These are phyloP conservation scores for Puntigrus tetrazona DNA, from an alignment of 2,113 vertebrate species.

Conservation along the genomic window DNA sequence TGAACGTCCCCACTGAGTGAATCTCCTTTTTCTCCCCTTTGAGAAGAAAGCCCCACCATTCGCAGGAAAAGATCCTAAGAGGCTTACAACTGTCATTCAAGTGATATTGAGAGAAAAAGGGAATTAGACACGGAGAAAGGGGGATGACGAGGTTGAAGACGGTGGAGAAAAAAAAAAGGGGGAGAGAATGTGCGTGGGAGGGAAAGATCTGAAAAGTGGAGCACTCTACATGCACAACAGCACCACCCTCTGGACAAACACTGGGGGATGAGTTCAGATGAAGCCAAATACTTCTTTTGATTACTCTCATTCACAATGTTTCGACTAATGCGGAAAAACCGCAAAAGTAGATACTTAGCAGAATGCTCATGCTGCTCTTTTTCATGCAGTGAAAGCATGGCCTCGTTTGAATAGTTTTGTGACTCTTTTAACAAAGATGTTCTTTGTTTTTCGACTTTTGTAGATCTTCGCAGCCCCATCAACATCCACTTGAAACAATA, in stretches of 20 bases:
- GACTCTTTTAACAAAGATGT: not conserved
- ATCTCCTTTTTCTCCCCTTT: constrained; percentile 33
- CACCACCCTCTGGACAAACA: not conserved
- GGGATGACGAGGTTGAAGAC: not conserved
- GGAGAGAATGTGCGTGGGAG: not conserved
- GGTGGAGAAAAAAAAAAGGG: not conserved
- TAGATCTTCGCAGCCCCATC: not conserved
- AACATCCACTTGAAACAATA: not conserved
- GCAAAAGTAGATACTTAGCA: not conserved
- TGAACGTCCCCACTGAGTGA: constrained; percentile 32
- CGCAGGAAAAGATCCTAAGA: constrained; percentile 43
- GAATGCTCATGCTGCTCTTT: not conserved
- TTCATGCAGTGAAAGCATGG: not conserved
- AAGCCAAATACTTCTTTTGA: not conserved
- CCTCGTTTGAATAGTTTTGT: not conserved
- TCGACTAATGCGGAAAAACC: not conserved
- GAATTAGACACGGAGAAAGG: constrained; percentile 16
- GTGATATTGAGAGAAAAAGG: constrained; percentile 35
- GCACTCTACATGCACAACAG: not conserved
- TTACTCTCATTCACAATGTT: not conserved
- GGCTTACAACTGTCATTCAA: constrained; percentile 46
- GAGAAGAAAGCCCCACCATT: constrained; percentile 24
- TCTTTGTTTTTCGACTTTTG: not conserved
- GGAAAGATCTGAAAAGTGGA: not conserved
- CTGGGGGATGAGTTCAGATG: no score